Evolutionary conservation across 2,888 invertebrate species (phyloP).

Genomic region (Magallana nippona): DNA sequence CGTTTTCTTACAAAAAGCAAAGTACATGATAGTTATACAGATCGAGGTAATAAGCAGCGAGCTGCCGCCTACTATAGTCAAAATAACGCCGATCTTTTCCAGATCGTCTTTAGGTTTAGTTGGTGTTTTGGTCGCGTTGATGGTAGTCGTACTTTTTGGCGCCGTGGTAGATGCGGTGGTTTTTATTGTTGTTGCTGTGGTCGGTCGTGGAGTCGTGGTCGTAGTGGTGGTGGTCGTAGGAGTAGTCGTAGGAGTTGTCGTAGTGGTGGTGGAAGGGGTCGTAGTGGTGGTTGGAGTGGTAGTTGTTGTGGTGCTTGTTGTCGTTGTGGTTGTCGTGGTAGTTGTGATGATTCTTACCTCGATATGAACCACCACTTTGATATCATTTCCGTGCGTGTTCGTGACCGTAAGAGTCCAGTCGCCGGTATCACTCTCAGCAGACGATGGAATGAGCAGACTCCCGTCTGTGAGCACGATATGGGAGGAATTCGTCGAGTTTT

Average conservation of each 20-base stretch:
- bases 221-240: constrained; percentile 20
- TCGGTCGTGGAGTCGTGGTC: constrained; percentile 17
- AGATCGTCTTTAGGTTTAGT: neutral
- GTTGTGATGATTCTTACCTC: neutral
- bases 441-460: constrained; percentile 2
- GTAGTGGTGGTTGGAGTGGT: constrained; percentile 29
- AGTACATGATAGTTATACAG: constrained; percentile 19
- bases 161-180: neutral
- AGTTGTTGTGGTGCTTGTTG: neutral
- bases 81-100: neutral
- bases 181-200: constrained; percentile 13
- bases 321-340: neutral
- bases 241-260: neutral
- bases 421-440: constrained; percentile 3
- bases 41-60: constrained; percentile 19
- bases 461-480: constrained; percentile 21
- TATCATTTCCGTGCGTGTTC: constrained; percentile 26
- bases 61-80: constrained; percentile 6
- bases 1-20: constrained; percentile 9
- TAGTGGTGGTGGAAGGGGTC: neutral
- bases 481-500: constrained; percentile 32
- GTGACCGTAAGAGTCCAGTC: constrained; percentile 34
- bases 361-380: constrained; percentile 35
- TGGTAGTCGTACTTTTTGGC: neutral
- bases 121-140: neutral